Base-by-base conservation (phyloP, 2,888 invertebrate species). In the Microctonus brassicae region DNA sequence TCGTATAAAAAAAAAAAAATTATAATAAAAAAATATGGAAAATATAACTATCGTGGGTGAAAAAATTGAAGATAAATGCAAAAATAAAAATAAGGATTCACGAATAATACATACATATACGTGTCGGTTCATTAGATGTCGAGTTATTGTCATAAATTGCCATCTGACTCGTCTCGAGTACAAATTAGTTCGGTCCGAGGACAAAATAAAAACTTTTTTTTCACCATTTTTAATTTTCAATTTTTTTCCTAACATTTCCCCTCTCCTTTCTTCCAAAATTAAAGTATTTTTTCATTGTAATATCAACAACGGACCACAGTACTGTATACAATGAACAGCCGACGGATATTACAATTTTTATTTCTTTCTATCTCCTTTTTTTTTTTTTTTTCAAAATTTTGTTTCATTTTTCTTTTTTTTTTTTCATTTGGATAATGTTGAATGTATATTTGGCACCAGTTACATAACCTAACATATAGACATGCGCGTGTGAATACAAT, bases 401-500 rank as follows among this genome's bases (percentile, higher is more conserved):
- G 5, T 5, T 36, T 36, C 10, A 17, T 47, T 47, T 47, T 47
- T 47, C 17, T 17, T 47, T 6, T 20, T 20, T 17, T 47, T 47
- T n/a, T 7, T 17, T 17, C 0, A 5, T 47, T 17, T n/a, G 17
- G 6, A 47, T 47, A 17, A 47, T 47, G 42, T 47, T 47, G 42
- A n/a, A 47, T 47, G 33, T 78, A 77, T 79, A 81, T 81, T 82
- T 81, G 80, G 82, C 81, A 77, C 76, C 78, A 75, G 75, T 73
- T 81, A 80, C 78, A 76, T 79, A 69, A 47, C n/a, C 42, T 6
- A 47, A 47, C n/a, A 17, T 47, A 47, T 47, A 47, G 42, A 1
- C n/a, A n/a, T n/a, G 42, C 17, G 71, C 71, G 61, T 77, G 78
- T 62, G 75, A 72, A 80, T 81, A 85, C 85, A 84, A 85, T 85